Conservation (phyloP, 2,113 vertebrate genomes). For the Haemorhous mexicanus region DNA sequence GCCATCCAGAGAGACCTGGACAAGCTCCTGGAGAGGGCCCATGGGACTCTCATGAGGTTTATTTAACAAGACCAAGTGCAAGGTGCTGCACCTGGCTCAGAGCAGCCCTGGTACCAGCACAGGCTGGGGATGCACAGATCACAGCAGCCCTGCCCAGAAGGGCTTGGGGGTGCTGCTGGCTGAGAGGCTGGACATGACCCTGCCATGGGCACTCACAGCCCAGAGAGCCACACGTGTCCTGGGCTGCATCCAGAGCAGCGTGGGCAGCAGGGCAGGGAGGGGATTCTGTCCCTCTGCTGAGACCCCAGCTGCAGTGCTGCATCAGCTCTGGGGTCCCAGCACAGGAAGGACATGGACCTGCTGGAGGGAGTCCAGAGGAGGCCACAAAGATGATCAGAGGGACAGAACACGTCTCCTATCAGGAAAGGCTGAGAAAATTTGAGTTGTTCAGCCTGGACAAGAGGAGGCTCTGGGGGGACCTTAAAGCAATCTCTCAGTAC, state of each 20-base stretch:
- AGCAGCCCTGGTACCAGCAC: background rate
- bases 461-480: background rate
- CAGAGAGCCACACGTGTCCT: background rate
- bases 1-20: background rate
- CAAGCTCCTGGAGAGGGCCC: accelerated
- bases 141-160: background rate
- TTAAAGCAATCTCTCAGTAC: background rate
- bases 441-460: background rate
- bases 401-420: accelerated
- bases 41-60: no score
- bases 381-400: accelerated
- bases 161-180: background rate
- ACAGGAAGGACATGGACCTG: background rate
- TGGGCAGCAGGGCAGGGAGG: background rate
- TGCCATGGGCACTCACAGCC: background rate
- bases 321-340: background rate
- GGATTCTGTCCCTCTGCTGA: background rate
- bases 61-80: accelerated
- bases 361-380: background rate
- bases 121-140: background rate
- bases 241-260: background rate
- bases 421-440: background rate
- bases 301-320: background rate
- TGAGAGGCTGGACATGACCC: background rate
- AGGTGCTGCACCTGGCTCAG: background rate